Evolutionary conservation across 1,140 invertebrate species (phyloP), one percentile per base, ranked within the genome.

Genomic region (Nasonia giraulti): DNA sequence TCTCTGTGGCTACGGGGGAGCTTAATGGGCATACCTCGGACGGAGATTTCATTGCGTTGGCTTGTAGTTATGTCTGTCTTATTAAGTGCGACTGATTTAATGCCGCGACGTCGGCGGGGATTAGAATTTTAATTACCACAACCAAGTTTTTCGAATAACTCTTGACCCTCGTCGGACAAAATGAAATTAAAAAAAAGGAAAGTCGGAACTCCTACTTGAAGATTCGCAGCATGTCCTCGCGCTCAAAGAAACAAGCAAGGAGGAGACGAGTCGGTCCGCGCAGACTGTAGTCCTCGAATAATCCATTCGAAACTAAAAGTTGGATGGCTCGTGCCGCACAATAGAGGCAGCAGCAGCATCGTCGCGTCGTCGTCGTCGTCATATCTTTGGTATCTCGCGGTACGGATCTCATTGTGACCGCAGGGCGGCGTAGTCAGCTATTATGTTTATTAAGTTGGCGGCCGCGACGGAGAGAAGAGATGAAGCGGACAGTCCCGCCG

Each of bases 361-460:
- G 74, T 73, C 62, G 68, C 85, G 85, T 79, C 88, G 85, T 87
- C 90, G 33, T 37, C 33, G 33, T 37, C 33, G 90, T 91, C 89
- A 90, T 91, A 91, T 91, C 90, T 92, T 89, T 84, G 89, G 83
- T 92, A 91, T 92, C 90, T 91, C 86, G 87, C 85, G 86, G 88
- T 88, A 88, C 87, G 89, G 89, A 91, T 90, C 90, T 92, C 90
- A 91, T 92, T 92, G 91, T 91, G 90, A 90, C 89, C 89, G 89
- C 89, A 88, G 87, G 88, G 88, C 86, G 88, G 89, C 90, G 83
- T 85, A 92, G 89, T 91, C 91, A 92, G 91, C 91, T 93, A 93
- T 93, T 93, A 93, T 92, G 91, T 93, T 93, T 93, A 93, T 92
- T 92, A 93, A 92, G 92, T 93, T 92, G 91, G 88, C 88, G 87